Evolutionary conservation across 2,888 invertebrate genomes (phyloP), one percentile per base, ranked within the genome.

Genomic region (Phrixothrix hirtus): DNA sequence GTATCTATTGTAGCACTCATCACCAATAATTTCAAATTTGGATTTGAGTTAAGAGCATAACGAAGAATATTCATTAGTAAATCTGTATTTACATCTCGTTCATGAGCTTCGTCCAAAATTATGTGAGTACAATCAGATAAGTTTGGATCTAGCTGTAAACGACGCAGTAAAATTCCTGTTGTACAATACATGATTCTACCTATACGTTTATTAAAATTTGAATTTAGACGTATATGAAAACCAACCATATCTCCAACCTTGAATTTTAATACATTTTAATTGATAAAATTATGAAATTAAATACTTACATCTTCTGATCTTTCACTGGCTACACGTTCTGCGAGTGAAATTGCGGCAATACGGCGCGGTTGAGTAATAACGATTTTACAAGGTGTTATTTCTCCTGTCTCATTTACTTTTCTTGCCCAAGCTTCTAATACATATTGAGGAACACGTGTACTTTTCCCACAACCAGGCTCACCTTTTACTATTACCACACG

Each of bases 1-100:
- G 81, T 79, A 57, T 88, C 83, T 5, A 88, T 74, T 0, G 88
- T 88, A 0, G 89, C 89, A 55, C 88, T 88, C 88, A 89, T 88
- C 0, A 89, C 72, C 1, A 88, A 66, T 0, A 89, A 64, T 65
- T 81, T 84, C 1, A 89, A 65, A 0, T 74, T 57, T 0, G 78
- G 75, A 67, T 87, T 87, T 1, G 72, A 56, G 0, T 72, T 45
- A 31, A 86, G 43, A 0, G 83, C 81, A 10, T 79, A 73, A 60
- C 81, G 83, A 9, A 88, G 61, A 2, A 87, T 67, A 13, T 82
- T 76, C 51, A 88, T 65, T 0, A 86, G 75, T 38, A 88, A 68
- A 66, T 89, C 89, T 0, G 83, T 86, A 58, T 86, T 84, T 0
- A 86, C 79, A 58, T 83, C 84, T 3, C 88, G 77, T 65, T 88